These are phyloP conservation scores for Odocoileus hemionus DNA, from an alignment of 2,113 vertebrate species.

Conservation along the genomic window DNA sequence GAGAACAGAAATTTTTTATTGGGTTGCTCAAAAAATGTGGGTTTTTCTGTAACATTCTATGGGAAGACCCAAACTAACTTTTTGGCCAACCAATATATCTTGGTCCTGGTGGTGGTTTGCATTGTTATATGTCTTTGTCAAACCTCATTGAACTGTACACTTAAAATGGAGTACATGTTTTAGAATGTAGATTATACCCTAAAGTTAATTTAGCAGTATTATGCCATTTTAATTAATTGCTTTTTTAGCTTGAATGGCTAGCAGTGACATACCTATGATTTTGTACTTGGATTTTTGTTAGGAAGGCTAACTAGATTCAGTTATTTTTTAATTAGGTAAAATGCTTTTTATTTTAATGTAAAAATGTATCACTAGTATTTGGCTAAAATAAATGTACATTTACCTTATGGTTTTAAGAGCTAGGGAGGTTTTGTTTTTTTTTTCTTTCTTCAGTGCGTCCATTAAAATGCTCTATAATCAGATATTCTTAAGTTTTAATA, in stretches of 20 bases:
- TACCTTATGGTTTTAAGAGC: conserved; percentile 18
- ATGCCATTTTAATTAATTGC: neutral
- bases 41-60: neutral
- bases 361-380: neutral
- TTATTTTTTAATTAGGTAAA: conserved; percentile 27
- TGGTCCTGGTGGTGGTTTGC: neutral
- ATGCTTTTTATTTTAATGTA: neutral
- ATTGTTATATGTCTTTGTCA: neutral
- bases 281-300: conserved; percentile 13
- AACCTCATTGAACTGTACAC: neutral
- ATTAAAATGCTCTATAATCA: neutral
- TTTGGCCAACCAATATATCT: neutral
- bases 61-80: neutral
- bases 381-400: neutral
- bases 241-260: neutral
- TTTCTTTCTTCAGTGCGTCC: neutral
- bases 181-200: neutral
- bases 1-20: neutral
- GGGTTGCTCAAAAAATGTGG: neutral
- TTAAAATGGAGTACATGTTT: conserved; percentile 17
- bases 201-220: conserved; percentile 13
- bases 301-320: neutral
- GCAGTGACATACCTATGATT: neutral
- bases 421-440: neutral
- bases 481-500: neutral